Percentiles rank a stretch among this genome's conserved stretches.
Conservation (phyloP, 2,797 vertebrate genomes). For the Numenius phaeopus region DNA sequence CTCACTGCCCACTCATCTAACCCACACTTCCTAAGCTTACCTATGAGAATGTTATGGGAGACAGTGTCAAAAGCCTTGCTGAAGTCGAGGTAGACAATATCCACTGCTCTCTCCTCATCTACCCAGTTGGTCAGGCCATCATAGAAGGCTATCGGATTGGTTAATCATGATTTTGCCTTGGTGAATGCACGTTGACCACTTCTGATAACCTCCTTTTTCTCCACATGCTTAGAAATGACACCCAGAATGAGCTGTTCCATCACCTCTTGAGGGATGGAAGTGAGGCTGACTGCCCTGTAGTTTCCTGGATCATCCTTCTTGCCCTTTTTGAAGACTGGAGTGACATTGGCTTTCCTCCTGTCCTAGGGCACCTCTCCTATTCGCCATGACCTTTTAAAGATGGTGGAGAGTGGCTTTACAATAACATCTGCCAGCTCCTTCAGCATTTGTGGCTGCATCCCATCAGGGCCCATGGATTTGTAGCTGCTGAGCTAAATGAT, state of each 20-base stretch:
- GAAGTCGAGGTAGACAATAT: neutral
- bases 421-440: neutral
- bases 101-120: neutral
- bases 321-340: neutral
- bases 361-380: neutral
- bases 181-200: neutral
- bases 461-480: neutral
- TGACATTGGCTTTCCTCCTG: neutral
- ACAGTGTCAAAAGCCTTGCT: neutral
- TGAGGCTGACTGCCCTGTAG: neutral
- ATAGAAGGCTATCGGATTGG: neutral
- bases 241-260: neutral
- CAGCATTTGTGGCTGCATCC: neutral
- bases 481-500: neutral
- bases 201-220: neutral
- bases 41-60: neutral
- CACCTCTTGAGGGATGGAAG: neutral
- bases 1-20: neutral
- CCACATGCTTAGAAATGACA: neutral
- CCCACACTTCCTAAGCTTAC: neutral
- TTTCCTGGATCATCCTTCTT: neutral
- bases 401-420: neutral
- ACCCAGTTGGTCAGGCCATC: neutral
- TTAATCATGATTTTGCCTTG: neutral
- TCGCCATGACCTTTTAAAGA: neutral